Evolutionary conservation across 2,113 vertebrate genomes (phyloP).

Genomic region (Antechinus stuartii): DNA sequence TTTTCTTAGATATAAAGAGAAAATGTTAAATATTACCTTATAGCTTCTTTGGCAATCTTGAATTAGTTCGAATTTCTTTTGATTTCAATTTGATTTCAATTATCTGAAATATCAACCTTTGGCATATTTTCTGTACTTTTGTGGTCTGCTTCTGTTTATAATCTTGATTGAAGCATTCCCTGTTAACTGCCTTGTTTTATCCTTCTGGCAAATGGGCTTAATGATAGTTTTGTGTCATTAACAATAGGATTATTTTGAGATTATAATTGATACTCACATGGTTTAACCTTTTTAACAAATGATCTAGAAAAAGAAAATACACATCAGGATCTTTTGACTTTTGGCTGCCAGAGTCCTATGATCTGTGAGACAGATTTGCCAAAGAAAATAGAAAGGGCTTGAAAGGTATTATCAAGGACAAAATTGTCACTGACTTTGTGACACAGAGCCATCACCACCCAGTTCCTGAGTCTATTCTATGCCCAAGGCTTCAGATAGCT

Average conservation of each 20-base stretch:
- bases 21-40: background rate
- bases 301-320: background rate
- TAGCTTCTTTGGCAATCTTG: background rate
- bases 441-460: background rate
- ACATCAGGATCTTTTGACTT: background rate
- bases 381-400: background rate
- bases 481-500: background rate
- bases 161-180: background rate
- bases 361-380: background rate
- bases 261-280: background rate
- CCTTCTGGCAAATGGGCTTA: background rate
- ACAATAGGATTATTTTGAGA: background rate
- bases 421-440: background rate
- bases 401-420: background rate
- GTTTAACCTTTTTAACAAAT: conserved; percentile 6
- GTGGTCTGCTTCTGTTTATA: background rate
- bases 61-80: background rate
- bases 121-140: background rate
- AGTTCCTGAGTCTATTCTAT: background rate
- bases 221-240: background rate
- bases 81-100: background rate
- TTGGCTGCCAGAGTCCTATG: background rate
- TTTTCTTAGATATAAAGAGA: background rate
- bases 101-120: background rate
- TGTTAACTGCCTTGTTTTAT: background rate